Percentiles rank a stretch among this genome's conserved stretches.
These are phyloP conservation scores for Triops cancriformis DNA, from an alignment of 1,140 invertebrate genomes.

Conservation along the genomic window DNA sequence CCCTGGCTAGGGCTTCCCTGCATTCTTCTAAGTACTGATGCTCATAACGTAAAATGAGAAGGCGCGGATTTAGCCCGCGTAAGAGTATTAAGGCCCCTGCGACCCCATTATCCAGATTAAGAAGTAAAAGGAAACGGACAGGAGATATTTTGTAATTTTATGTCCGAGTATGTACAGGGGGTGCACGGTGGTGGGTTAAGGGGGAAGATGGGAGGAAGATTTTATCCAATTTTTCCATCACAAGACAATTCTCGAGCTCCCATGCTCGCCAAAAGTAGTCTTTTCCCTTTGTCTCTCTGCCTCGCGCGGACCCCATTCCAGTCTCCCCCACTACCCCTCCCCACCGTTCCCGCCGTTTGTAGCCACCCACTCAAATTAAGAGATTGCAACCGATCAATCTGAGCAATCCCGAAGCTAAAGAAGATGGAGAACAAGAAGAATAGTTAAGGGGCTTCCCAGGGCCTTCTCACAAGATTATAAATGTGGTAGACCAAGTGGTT, in stretches of 20 bases:
- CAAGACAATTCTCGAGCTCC: not conserved
- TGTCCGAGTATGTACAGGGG: not conserved
- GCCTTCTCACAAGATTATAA: not conserved
- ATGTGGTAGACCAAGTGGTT: not conserved
- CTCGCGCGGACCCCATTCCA: no score
- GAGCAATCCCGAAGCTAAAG: not conserved
- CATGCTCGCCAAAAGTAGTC: not conserved
- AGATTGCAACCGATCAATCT: slow-evolving; percentile 13
- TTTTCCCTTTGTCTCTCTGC: no score
- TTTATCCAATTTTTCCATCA: not conserved
- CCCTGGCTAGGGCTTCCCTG: no score
- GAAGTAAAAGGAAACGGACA: not conserved
- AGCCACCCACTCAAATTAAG: slow-evolving; percentile 13
- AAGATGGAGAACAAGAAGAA: not conserved
- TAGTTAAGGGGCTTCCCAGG: not conserved
- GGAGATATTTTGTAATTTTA: slow-evolving; percentile 14
- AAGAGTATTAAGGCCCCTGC: not conserved
- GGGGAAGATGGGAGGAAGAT: not conserved
- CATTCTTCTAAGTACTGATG: no score
- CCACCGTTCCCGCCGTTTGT: not conserved
- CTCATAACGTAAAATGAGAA: not conserved
- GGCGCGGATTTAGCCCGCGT: not conserved
- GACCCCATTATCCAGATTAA: slow-evolving; percentile 5
- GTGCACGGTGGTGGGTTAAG: no score
- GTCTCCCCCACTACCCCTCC: no score